phyloP scores from a whole-genome alignment of 2,888 invertebrate species.

The Temnothorax rugatulus region DNA sequence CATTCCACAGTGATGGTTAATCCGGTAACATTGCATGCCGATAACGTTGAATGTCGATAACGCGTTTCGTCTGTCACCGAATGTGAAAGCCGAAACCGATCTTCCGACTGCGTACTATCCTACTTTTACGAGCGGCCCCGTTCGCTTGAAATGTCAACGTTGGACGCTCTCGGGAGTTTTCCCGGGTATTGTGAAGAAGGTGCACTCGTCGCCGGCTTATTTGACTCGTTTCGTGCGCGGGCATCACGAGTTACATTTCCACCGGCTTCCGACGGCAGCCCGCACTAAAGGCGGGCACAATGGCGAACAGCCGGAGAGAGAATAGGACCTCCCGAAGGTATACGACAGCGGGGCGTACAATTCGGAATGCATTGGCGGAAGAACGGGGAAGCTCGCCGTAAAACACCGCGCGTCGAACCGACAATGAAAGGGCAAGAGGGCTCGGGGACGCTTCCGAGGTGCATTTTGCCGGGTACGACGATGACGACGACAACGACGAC shows the following conservation, averaged over 20 bases:
- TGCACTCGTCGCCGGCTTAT: conserved; percentile 57
- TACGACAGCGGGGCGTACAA: conserved; percentile 31
- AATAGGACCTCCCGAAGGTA: conserved; percentile 53
- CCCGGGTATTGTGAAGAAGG: conserved; percentile 55
- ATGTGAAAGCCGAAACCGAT: conserved; percentile 53
- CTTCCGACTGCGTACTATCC: conserved; percentile 45
- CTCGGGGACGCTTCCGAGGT: conserved; percentile 54
- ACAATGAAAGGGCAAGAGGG: conserved; percentile 63
- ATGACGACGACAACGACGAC: conserved; percentile 31
- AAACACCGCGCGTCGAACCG: conserved; percentile 64
- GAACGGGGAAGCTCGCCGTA: conserved; percentile 56
- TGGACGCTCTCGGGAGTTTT: conserved; percentile 53
- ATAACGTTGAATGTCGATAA: background rate
- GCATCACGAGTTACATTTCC: conserved; percentile 64
- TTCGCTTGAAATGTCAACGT: conserved; percentile 56
- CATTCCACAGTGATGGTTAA: conserved; percentile 44
- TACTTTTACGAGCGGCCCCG: conserved; percentile 59
- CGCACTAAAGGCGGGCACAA: conserved; percentile 59
- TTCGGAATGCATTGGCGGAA: conserved; percentile 42
- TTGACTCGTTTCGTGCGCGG: conserved; percentile 66
- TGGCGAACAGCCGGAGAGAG: conserved; percentile 49
- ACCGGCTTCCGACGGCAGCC: conserved; percentile 58
- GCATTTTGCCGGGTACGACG: conserved; percentile 55
- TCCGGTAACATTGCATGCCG: conserved; percentile 1
- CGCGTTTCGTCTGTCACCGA: conserved; percentile 32